These are phyloP conservation scores for Argynnis bischoffii DNA, from an alignment of 2,888 invertebrate species.

Conservation along the genomic window DNA sequence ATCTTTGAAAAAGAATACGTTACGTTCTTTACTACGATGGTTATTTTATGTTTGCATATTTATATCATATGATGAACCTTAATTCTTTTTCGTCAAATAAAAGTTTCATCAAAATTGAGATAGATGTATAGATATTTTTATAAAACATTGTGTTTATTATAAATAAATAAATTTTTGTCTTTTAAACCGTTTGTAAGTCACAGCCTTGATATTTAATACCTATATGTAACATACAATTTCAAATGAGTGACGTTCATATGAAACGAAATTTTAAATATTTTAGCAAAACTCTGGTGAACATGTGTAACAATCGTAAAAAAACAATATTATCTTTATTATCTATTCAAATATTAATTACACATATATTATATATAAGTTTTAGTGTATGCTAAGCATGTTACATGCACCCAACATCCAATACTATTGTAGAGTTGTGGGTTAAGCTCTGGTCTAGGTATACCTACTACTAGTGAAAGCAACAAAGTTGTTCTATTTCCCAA, in stretches of 20 bases:
- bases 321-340: not conserved
- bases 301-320: not conserved
- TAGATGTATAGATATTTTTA: not conserved
- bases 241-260: not conserved
- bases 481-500: constrained; percentile 22
- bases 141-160: not conserved
- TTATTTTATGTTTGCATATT: too few relatives aligned
- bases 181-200: not conserved
- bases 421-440: not conserved
- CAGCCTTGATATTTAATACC: constrained; percentile 2
- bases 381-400: not conserved
- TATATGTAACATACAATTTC: too few relatives aligned
- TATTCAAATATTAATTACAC: not conserved
- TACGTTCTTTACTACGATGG: too few relatives aligned
- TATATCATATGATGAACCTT: too few relatives aligned
- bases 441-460: not conserved
- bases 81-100: too few relatives aligned
- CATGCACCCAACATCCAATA: too few relatives aligned
- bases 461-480: not conserved
- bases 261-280: not conserved
- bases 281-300: not conserved
- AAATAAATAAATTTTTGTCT: too few relatives aligned
- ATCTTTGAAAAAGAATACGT: too few relatives aligned
- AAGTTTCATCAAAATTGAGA: not conserved
- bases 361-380: not conserved